Percentiles rank a stretch among this genome's conserved stretches.
phyloP scores from a whole-genome alignment of 2,888 invertebrate genomes.

The Zaprionus bogoriensis region DNA sequence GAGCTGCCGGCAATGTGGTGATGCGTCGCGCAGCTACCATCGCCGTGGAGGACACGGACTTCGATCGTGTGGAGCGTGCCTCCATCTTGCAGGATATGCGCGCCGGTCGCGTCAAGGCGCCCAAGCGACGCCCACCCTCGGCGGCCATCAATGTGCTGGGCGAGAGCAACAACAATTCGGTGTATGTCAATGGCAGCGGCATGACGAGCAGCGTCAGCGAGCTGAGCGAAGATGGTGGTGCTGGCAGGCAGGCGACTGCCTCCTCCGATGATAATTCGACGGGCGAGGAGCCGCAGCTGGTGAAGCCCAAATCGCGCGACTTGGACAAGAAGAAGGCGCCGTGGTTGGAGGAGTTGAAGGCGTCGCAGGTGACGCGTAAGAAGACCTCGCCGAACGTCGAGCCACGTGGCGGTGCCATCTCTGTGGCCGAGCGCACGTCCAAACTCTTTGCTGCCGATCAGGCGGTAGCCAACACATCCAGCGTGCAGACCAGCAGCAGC shows the following conservation, averaged over 20 bases:
- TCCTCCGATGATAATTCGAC: constrained; percentile 80
- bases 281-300: constrained; percentile 81
- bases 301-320: constrained; percentile 87
- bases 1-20: constrained; percentile 66
- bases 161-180: constrained; percentile 80
- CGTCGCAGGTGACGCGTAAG: constrained; percentile 85
- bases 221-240: constrained; percentile 59
- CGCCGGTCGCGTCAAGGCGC: constrained; percentile 85
- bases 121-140: constrained; percentile 86
- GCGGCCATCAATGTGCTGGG: constrained; percentile 82
- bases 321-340: constrained; percentile 90
- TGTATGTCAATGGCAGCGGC: constrained; percentile 80
- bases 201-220: constrained; percentile 66
- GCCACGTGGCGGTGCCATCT: constrained; percentile 55
- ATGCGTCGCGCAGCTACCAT: constrained; percentile 79
- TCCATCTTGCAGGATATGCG: constrained; percentile 87
- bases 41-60: constrained; percentile 82
- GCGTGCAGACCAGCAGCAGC: constrained; percentile 38
- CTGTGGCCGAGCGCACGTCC: constrained; percentile 67
- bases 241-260: constrained; percentile 44
- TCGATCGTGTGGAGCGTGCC: constrained; percentile 87
- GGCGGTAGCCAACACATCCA: constrained; percentile 36
- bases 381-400: constrained; percentile 81
- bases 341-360: constrained; percentile 92
- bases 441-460: constrained; percentile 69